These are phyloP conservation scores for Incurvaria masculella DNA, from an alignment of 2,888 invertebrate species.

Conservation along the genomic window DNA sequence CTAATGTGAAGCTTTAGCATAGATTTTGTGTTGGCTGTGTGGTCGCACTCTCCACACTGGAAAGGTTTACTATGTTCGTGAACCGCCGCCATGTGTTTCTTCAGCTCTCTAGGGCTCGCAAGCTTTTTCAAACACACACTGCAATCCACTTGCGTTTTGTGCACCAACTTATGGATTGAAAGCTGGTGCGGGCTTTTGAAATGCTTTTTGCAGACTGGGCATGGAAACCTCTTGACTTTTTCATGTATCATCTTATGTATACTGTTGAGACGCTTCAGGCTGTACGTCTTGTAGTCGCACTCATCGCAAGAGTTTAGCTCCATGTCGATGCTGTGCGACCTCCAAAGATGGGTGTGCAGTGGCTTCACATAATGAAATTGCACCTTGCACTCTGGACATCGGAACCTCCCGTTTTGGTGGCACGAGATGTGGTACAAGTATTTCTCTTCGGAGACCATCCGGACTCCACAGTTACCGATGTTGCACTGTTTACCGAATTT, in stretches of 20 bases:
- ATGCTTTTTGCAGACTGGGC: slow-evolving; percentile 67
- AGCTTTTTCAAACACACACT: slow-evolving; percentile 59
- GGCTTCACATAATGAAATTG: slow-evolving; percentile 59
- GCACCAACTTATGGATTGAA: slow-evolving; percentile 68
- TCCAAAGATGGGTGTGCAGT: slow-evolving; percentile 79
- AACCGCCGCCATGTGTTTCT: slow-evolving; percentile 57
- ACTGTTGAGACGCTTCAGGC: slow-evolving; percentile 65
- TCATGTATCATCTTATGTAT: slow-evolving; percentile 75
- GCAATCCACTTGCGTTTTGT: slow-evolving; percentile 51
- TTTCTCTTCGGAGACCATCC: slow-evolving; percentile 56
- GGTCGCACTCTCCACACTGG: slow-evolving; percentile 65
- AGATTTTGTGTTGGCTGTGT: slow-evolving; percentile 62
- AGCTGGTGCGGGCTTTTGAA: slow-evolving; percentile 81
- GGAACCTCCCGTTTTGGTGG: slow-evolving; percentile 47
- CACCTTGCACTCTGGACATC: slow-evolving; percentile 66
- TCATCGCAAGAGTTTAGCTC: slow-evolving; percentile 74
- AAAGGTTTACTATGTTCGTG: slow-evolving; percentile 67
- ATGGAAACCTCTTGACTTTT: slow-evolving; percentile 58
- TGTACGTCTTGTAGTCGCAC: slow-evolving; percentile 71
- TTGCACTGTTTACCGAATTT: slow-evolving; percentile 40
- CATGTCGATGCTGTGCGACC: slow-evolving; percentile 71
- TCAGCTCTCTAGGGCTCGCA: slow-evolving; percentile 48
- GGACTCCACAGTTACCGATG: slow-evolving; percentile 52
- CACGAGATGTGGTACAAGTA: slow-evolving; percentile 64
- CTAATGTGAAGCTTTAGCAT: slow-evolving; percentile 66